Evolutionary conservation across 2,888 invertebrate species (phyloP), one percentile per base, ranked within the genome.

Genomic region (Hirtodrosophila histrioides): DNA sequence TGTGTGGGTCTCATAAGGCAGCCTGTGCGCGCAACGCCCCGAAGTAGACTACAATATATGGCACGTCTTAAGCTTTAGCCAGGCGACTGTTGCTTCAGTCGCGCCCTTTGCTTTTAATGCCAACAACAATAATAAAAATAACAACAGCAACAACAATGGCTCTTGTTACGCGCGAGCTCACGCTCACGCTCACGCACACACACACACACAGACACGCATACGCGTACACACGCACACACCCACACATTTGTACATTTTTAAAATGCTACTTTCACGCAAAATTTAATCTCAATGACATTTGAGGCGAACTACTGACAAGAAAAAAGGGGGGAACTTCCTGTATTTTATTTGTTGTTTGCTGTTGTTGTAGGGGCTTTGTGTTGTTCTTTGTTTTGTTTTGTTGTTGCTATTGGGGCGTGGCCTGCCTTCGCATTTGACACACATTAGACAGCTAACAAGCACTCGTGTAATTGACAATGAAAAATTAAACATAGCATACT

Each of bases 191-290:
- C 44, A 33, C 58, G 41, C 23, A 17, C 48, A 17, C 17, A 2
- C 17, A 17, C 2, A 40, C 46, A 24, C 11, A 10, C 40, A 11
- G 36, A 36, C 60, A 78, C 82, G 81, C 81, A 84, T 86, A 84
- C 86, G 73, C 84, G 80, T 54, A 72, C 86, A 40, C 46, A 24
- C 11, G 10, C 40, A 11, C 41, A 36, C 60, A 24, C 48, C 10
- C 50, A 41, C 49, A 50, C 49, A 57, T 54, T 65, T 65, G 65
- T 72, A 80, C 63, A 66, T 84, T 82, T 82, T 83, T 83, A 77
- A 80, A 88, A 88, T 69, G 84, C 86, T 88, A 88, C 87, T 84
- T 84, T 84, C 85, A 84, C 87, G 84, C 85, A 84, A 88, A 88
- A 84, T 84, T 84, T 84, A 88, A 84, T 81, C 88, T 75, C 75